phyloP scores from a whole-genome alignment of 2,113 vertebrate genomes.

The Pelodiscus sinensis region DNA sequence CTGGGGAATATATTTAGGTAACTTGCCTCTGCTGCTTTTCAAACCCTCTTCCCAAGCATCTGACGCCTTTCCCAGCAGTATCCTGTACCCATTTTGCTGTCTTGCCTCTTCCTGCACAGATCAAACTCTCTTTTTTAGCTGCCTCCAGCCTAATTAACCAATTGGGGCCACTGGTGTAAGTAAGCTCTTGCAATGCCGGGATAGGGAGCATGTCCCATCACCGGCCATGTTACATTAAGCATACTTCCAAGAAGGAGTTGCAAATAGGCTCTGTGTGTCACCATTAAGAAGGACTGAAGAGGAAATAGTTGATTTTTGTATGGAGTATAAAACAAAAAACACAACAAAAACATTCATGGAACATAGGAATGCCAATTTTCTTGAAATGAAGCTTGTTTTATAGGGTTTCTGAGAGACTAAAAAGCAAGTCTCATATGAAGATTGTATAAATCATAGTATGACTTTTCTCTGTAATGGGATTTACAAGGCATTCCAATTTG shows the following conservation, averaged over 20 bases:
- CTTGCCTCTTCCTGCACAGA: too few relatives aligned
- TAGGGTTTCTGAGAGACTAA: neutral
- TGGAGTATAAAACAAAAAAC: neutral
- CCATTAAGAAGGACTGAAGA: neutral
- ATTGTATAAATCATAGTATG: neutral
- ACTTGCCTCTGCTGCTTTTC: too few relatives aligned
- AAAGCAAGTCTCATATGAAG: neutral
- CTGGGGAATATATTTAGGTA: too few relatives aligned
- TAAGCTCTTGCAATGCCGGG: too few relatives aligned
- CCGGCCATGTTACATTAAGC: neutral
- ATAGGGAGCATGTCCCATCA: fast-evolving
- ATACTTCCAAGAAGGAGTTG: neutral
- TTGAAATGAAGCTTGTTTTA: neutral
- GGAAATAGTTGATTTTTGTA: fast-evolving
- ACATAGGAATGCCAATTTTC: neutral
- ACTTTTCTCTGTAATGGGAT: neutral
- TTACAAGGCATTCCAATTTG: neutral
- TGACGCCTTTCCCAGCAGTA: too few relatives aligned
- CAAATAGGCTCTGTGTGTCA: fast-evolving
- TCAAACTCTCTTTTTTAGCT: too few relatives aligned
- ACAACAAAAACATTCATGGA: neutral
- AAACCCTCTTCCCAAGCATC: too few relatives aligned
- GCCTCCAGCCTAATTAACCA: too few relatives aligned
- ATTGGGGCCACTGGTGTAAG: too few relatives aligned
- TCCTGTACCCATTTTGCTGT: too few relatives aligned